Evolutionary conservation across 2,888 invertebrate genomes (phyloP), one percentile per base, ranked within the genome.

Genomic region (Lasiommata megera): DNA sequence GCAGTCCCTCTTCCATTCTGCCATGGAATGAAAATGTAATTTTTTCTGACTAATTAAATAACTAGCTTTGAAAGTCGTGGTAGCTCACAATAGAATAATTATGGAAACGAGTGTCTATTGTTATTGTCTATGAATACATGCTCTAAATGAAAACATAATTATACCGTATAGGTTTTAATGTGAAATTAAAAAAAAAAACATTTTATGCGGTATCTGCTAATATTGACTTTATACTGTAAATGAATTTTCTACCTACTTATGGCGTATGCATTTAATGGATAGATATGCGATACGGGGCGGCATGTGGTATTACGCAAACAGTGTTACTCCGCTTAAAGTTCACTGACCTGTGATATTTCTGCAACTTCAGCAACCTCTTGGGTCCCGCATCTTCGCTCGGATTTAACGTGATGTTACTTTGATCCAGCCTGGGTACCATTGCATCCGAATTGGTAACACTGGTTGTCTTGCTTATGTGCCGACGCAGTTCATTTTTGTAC

Each of bases 371-470:
- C 65, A 92, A 77, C 71, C 85, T 91, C 79, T 86, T 90, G 6
- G 85, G 83, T 58, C 78, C 81, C 34, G 73, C 67, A 59, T 92
- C 91, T 31, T 92, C 91, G 52, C 62, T 77, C 63, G 79, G 80
- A 8, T 76, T 77, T 11, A 76, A 68, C 63, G 82, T 84, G 54
- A 73, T 71, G 11, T 75, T 70, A 11, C 80, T 69, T 65, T 87
- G 88, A 62, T 91, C 90, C 50, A 91, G 79, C 54, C 92, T 83
- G 0, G 92, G 88, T 11, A 87, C 86, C 84, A 93, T 92, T 17
- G 92, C 91, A 71, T 93, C 93, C 52, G 92, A 93, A 73, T 93
- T 93, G 11, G 92, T 91, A 46, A 92, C 92, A 72, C 92, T 92
- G 14, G 92, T 91, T 0, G 93, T 93, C 79, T 93, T 93, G 79